Conservation (phyloP, 2,888 invertebrate genomes). For the Brachypalpus laphriformis region DNA sequence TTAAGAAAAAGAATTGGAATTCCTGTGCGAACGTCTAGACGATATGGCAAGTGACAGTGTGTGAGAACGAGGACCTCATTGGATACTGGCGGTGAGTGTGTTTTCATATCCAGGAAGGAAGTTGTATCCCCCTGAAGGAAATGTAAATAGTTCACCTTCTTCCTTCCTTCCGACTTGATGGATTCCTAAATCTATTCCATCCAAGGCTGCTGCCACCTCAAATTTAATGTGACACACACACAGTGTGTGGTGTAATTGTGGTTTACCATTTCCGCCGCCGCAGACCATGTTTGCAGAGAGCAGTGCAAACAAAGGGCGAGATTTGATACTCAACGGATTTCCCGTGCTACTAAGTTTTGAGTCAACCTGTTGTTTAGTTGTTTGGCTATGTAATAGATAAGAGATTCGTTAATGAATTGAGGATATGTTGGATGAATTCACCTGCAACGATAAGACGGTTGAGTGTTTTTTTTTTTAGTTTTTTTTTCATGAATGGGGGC, state of each 20-base stretch:
- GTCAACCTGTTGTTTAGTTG: conserved; percentile 53
- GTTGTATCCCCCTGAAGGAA: conserved; percentile 17
- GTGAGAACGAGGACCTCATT: conserved; percentile 51
- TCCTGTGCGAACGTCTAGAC: conserved; percentile 66
- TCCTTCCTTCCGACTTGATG: conserved; percentile 66
- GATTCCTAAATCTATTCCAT: conserved; percentile 17
- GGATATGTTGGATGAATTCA: conserved; percentile 36
- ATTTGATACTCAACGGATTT: conserved; percentile 33
- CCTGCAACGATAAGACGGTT: conserved; percentile 49
- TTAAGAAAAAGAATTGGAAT: conserved; percentile 64
- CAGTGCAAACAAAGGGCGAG: conserved; percentile 54
- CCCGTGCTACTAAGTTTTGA: conserved; percentile 9
- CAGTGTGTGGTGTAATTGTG: conserved; percentile 16
- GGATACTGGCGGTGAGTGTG: conserved; percentile 50
- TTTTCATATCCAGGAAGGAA: conserved; percentile 16
- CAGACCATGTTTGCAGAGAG: conserved; percentile 31
- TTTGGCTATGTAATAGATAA: conserved; percentile 58
- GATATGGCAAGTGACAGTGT: conserved; percentile 62
- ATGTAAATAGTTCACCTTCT: conserved; percentile 58
- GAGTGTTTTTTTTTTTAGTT: conserved; percentile 7
- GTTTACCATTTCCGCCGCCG: conserved; percentile 50
- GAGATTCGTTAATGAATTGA: conserved; percentile 52
- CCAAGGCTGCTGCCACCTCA: conserved; percentile 33
- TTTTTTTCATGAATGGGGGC: conserved; percentile 62
- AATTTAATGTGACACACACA: conserved; percentile 23